These are phyloP conservation scores for Cyclophora albipunctata DNA, from an alignment of 2,888 invertebrate genomes.

Conservation along the genomic window DNA sequence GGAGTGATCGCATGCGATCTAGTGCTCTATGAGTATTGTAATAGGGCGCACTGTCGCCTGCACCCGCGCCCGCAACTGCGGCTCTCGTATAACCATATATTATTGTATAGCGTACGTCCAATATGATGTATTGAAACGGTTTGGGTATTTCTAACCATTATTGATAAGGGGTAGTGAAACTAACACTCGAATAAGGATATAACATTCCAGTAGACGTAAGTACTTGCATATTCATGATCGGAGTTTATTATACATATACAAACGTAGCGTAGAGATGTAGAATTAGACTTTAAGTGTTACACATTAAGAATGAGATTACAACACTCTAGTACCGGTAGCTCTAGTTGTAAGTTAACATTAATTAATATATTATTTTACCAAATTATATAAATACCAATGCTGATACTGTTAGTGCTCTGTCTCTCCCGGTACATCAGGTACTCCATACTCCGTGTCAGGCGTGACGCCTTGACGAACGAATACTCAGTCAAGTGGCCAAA, in stretches of 20 bases:
- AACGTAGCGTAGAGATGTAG: slow-evolving; percentile 19
- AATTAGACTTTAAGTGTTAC: slow-evolving; percentile 21
- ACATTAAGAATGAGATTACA: slow-evolving; percentile 48
- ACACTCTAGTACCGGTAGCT: slow-evolving; percentile 62
- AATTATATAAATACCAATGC: slow-evolving; percentile 72
- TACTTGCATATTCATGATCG: slow-evolving; percentile 45
- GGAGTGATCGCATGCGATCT: slow-evolving; percentile 12
- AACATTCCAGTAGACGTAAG: slow-evolving; percentile 65
- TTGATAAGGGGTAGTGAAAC: slow-evolving; percentile 56
- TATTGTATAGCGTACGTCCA: not conserved
- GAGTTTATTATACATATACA: slow-evolving; percentile 31
- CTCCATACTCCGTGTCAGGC: not conserved
- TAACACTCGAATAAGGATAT: slow-evolving; percentile 43
- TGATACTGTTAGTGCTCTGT: slow-evolving; percentile 44
- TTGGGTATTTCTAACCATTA: slow-evolving; percentile 69
- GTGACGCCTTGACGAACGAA: slow-evolving; percentile 11
- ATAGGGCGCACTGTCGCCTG: not conserved
- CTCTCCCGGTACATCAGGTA: too few relatives aligned
- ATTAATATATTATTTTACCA: slow-evolving; percentile 53
- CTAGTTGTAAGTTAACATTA: slow-evolving; percentile 53
- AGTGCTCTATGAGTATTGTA: too few relatives aligned
- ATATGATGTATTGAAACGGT: slow-evolving; percentile 30
- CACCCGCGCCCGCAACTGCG: too few relatives aligned
- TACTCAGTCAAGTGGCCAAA: slow-evolving; percentile 41
- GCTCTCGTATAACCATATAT: too few relatives aligned